Evolutionary conservation across 2,888 invertebrate genomes (phyloP).

Genomic region (Vesta saturnalis): DNA sequence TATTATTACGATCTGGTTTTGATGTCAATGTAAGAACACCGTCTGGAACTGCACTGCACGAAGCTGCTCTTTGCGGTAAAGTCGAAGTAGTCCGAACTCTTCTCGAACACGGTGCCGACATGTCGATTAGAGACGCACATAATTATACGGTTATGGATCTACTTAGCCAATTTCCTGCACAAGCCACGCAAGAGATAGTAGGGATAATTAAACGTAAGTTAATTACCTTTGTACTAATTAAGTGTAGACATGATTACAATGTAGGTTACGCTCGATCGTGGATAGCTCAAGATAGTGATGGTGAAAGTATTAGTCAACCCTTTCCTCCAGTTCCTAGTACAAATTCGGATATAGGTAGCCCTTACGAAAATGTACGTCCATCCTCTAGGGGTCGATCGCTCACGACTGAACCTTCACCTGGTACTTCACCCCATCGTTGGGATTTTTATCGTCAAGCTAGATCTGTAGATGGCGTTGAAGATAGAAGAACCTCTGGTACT

Average conservation of each 20-base stretch:
- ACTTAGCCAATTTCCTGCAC: constrained; percentile 87
- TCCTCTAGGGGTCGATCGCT: constrained; percentile 61
- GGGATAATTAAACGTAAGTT: constrained; percentile 85
- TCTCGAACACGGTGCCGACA: constrained; percentile 83
- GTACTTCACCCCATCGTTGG: constrained; percentile 66
- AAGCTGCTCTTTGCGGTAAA: constrained; percentile 92
- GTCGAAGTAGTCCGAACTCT: constrained; percentile 86
- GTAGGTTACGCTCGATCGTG: constrained; percentile 53
- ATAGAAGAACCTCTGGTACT: constrained; percentile 67
- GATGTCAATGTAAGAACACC: constrained; percentile 88
- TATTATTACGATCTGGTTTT: constrained; percentile 84
- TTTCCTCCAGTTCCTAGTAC: constrained; percentile 74
- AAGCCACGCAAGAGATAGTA: constrained; percentile 87
- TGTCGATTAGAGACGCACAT: constrained; percentile 80
- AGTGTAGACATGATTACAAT: constrained; percentile 7
- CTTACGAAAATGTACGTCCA: constrained; percentile 71
- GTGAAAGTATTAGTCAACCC: constrained; percentile 62
- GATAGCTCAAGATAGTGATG: constrained; percentile 58
- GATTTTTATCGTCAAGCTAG: constrained; percentile 64
- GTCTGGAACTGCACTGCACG: constrained; percentile 91
- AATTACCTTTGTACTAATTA: neutral
- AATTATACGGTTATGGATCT: constrained; percentile 89
- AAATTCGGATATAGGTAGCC: constrained; percentile 70
- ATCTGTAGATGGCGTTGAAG: constrained; percentile 62
- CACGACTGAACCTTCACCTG: constrained; percentile 65